Conservation (phyloP, 2,888 invertebrate species). For the Melanchra persicariae region DNA sequence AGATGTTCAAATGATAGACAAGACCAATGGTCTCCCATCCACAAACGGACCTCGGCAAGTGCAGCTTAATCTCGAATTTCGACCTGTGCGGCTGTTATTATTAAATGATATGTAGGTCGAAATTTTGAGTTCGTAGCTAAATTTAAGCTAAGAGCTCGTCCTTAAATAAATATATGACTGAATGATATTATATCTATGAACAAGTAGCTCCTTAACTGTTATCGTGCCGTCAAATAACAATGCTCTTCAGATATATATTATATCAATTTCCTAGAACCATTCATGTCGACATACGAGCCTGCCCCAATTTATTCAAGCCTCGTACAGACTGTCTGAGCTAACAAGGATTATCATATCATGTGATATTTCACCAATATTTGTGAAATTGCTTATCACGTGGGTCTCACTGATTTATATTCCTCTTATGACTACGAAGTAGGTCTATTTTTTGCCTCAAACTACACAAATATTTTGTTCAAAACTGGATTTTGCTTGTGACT, state of each 20-base stretch:
- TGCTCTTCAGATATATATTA: conserved; percentile 42
- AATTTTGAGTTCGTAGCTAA: no score
- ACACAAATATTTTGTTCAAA: conserved; percentile 10
- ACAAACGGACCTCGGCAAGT: no score
- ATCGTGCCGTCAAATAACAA: conserved; percentile 41
- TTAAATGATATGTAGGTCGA: no score
- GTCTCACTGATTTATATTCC: conserved; percentile 51
- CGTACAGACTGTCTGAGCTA: conserved; percentile 51
- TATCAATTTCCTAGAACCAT: conserved; percentile 44
- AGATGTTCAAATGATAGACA: no score
- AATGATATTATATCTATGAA: conserved; percentile 14
- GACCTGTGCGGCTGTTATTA: no score
- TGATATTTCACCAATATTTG: conserved; percentile 59
- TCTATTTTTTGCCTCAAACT: conserved; percentile 25
- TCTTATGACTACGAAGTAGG: conserved; percentile 25
- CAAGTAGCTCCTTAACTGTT: conserved; percentile 6
- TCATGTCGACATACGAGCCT: conserved; percentile 46
- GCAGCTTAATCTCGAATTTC: no score
- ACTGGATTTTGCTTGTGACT: background rate
- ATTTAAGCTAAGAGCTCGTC: no score
- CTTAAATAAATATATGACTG: no score
- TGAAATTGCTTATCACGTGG: conserved; percentile 53
- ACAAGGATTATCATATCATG: conserved; percentile 62
- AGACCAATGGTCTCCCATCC: no score
- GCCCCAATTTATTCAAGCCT: conserved; percentile 59